These are phyloP conservation scores for Galemys pyrenaicus DNA, from an alignment of 2,113 vertebrate species.

Conservation along the genomic window DNA sequence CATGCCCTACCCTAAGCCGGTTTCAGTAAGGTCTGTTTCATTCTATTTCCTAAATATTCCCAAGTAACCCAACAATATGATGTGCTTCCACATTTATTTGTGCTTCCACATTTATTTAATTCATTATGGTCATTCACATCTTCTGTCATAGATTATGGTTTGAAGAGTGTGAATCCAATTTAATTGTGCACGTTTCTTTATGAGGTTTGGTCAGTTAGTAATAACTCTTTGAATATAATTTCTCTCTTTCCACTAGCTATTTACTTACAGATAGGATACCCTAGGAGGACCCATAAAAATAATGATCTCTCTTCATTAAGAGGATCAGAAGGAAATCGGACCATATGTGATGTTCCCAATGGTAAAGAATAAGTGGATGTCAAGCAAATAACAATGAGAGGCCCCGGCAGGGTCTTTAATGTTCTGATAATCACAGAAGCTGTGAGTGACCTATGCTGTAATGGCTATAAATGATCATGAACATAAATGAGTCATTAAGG, in stretches of 20 bases:
- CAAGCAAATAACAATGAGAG: constrained; percentile 56
- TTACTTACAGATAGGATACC: not conserved
- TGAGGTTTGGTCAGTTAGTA: not conserved
- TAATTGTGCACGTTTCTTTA: not conserved
- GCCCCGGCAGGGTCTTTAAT: constrained; percentile 9
- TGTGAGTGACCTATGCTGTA: constrained; percentile 51
- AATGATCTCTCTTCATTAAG: constrained; percentile 37
- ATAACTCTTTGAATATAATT: not conserved
- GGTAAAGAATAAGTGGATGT: constrained; percentile 53
- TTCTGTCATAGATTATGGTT: not conserved
- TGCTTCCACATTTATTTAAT: not conserved
- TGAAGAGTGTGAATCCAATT: not conserved
- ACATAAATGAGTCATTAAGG: constrained; percentile 36
- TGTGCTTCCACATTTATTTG: not conserved
- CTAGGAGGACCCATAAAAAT: constrained; percentile 38
- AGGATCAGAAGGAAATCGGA: constrained; percentile 9
- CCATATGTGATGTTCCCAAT: constrained; percentile 48
- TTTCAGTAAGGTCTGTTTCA: not conserved
- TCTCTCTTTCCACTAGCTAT: not conserved
- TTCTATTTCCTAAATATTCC: not conserved
- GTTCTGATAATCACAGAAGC: constrained; percentile 45
- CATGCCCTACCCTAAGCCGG: not conserved
- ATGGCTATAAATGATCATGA: constrained; percentile 49
- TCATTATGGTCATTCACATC: not conserved
- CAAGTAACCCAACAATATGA: not conserved